Conservation (phyloP, 2,888 invertebrate genomes). For the Dryococelus australis region DNA sequence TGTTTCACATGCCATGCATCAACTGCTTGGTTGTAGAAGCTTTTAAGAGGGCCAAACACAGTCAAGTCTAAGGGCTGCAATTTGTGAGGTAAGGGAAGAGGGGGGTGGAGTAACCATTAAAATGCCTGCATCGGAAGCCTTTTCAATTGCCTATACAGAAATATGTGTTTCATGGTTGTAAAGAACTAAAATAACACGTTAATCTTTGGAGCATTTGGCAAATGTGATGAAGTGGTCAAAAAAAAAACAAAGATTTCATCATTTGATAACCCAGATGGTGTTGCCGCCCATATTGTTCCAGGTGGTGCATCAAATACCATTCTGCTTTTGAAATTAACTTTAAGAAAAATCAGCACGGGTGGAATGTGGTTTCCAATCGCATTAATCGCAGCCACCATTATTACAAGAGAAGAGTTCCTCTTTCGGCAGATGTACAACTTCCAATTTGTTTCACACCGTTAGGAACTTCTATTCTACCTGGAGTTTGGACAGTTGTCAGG, state of each 20-base stretch:
- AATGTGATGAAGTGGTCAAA: not conserved
- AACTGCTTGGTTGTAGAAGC: not conserved
- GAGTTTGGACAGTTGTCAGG: not conserved
- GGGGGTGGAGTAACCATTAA: not conserved
- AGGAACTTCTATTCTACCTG: not conserved
- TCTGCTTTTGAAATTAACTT: not conserved
- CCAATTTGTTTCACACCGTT: not conserved
- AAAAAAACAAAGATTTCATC: not conserved
- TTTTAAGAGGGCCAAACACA: not conserved
- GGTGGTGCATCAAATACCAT: not conserved
- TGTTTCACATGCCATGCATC: not conserved
- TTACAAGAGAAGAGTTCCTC: too few species aligned
- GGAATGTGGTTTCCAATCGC: too few species aligned
- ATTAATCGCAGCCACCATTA: too few species aligned
- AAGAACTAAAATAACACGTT: not conserved
- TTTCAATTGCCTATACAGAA: not conserved
- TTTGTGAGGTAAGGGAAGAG: too few species aligned
- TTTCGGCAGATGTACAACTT: too few species aligned
- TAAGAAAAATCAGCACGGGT: not conserved
- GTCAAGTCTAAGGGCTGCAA: not conserved
- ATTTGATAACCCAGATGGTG: not conserved
- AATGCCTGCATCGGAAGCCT: not conserved
- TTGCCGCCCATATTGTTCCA: not conserved
- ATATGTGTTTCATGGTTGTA: conserved; percentile 13
- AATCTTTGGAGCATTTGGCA: not conserved